Evolutionary conservation across 1,140 invertebrate species (phyloP).

Genomic region (Aethina tumida): DNA sequence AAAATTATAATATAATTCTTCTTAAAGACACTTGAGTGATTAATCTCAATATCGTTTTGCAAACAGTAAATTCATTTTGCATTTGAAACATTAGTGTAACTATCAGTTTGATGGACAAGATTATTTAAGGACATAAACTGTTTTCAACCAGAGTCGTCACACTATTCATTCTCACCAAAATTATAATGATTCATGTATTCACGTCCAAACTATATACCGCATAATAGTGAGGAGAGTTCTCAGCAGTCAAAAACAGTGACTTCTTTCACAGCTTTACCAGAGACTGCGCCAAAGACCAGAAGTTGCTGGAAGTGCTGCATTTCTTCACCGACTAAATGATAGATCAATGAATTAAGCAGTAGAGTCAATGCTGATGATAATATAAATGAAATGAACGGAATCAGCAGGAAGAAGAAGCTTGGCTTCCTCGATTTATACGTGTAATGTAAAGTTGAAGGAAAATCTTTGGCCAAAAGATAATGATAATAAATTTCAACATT

Average conservation of each 20-base stretch:
- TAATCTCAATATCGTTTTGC: too few relatives aligned
- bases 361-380: slow-evolving; percentile 8
- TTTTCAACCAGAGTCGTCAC: too few relatives aligned
- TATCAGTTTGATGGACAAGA: too few relatives aligned
- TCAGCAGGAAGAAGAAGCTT: slow-evolving; percentile 47
- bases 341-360: slow-evolving; percentile 30
- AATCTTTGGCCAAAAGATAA: slow-evolving; percentile 48
- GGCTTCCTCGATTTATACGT: slow-evolving; percentile 71
- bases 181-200: too few relatives aligned
- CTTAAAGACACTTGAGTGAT: too few relatives aligned
- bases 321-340: slow-evolving; percentile 52
- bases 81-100: too few relatives aligned
- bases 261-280: slow-evolving; percentile 13
- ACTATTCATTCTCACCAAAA: too few relatives aligned
- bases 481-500: slow-evolving; percentile 63
- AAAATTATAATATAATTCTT: too few relatives aligned
- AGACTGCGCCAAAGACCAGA: slow-evolving; percentile 32
- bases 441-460: slow-evolving; percentile 45
- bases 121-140: too few relatives aligned
- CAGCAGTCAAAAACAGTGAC: slow-evolving; percentile 26
- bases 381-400: slow-evolving; percentile 13
- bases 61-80: too few relatives aligned
- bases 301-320: slow-evolving; percentile 53
- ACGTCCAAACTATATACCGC: slow-evolving; percentile 46
- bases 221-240: slow-evolving; percentile 33